Evolutionary conservation across 53 echinoderm and acorn worm genomes (phyloP), one percentile per base, ranked within the genome.

Genomic region (Temnopleurus reevesii): DNA sequence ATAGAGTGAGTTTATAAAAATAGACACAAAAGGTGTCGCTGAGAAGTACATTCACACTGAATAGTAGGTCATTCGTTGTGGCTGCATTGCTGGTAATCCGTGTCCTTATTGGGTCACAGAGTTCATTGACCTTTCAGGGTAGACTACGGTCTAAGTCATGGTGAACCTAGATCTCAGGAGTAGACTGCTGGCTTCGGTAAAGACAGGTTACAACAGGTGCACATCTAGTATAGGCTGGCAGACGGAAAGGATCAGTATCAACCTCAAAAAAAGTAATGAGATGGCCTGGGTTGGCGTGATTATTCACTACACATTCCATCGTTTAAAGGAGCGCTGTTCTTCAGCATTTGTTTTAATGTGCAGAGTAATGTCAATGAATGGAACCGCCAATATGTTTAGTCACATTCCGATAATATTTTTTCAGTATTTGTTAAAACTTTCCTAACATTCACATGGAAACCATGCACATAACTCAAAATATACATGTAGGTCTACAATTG

Each of bases 101-200:
- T 86, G 46, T 41, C 63, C 86, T 61, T 41, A 86, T 86, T 49
- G 60, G 86, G 86, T 86, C 86, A 86, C 44, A 49, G 44, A 86
- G 86, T 86, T 86, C 86, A 86, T 86, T 86, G 86, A 86, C 86
- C 86, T 60, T 58, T 71, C 71, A 17, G 2, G 1, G 43, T 71
- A 71, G 71, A 71, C 71, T 71, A 18, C 29, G 21, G 63, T 30
- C 0, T 71, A 71, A 80, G 80, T 49, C 80, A 80, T 49, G 51
- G 47, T 38, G 41, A 71, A 71, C 41, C 71, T 41, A 21, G 43
- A 71, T 36, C 71, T 71, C n/a, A 71, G 7, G 17, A 71, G 19
- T 41, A 71, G 43, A 23, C 54, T 83, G 33, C 36, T 38, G 49
- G 23, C 36, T 71, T 71, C 55, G 24, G 23, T 55, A 46, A 55